Evolutionary conservation across 2,888 invertebrate species (phyloP), one percentile per base, ranked within the genome.

Genomic region (Malachius bipustulatus): DNA sequence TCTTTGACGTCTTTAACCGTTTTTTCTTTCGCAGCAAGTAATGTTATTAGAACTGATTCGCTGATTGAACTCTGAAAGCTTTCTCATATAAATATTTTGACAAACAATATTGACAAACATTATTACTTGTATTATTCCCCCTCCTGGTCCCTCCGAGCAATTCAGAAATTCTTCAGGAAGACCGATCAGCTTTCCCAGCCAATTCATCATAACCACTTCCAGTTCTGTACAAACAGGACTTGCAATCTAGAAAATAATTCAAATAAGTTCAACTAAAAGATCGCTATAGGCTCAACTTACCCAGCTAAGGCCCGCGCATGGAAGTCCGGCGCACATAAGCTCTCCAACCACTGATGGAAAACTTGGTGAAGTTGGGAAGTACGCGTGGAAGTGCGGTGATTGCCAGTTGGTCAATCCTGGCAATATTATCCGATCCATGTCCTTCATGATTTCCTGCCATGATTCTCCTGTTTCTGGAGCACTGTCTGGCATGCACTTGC

Each of bases 351-450:
- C 75, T 14, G 82, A 77, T 2, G 91, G 87, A 59, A 76, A 93
- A 0, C 89, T 89, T 41, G 75, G 75, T n/a, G 76, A 85, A 1
- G 85, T 77, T 1, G 90, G 89, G 60, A 77, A 90, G 59, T 83
- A 94, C 0, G 90, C 93, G 55, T 91, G 88, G 65, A 94, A 94
- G 46, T 83, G 72, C 2, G 93, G 93, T 4, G 88, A 89, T 49
- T 84, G 82, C 93, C 94, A 94, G 51, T 90, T 88, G 0, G 91
- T 91, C 26, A 82, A 82, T 47, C 96, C 96, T 1, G 94, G 93
- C 74, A 91, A 77, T 43, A 97, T 83, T 32, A 82, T 71, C 45
- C 75, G 67, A 52, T 87, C 84, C 38, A 97, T 74, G 53, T 97
- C 96, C 36, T 74, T 69, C 52, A 97, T 70, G 6, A 97, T 73